phyloP scores from a whole-genome alignment of 2,113 vertebrate genomes.

The Tichodroma muraria region DNA sequence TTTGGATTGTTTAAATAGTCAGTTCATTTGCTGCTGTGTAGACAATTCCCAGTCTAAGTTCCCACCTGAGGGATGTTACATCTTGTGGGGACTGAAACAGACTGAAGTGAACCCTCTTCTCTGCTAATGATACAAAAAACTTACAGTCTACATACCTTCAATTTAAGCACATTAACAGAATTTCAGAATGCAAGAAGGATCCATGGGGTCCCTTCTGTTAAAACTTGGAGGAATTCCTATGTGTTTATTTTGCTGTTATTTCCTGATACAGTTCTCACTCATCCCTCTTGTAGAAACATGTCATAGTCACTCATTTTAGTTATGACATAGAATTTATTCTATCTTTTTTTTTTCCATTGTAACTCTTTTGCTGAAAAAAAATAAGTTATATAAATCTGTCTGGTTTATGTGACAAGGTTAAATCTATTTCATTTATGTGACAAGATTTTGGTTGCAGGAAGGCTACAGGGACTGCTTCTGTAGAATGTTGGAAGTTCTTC shows the following conservation, averaged over 20 bases:
- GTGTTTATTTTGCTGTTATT: background rate
- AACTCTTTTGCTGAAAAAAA: background rate
- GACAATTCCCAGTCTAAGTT: background rate
- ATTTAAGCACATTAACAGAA: background rate
- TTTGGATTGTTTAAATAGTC: background rate
- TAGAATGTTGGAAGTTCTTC: background rate
- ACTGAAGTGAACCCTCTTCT: background rate
- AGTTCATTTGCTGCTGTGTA: background rate
- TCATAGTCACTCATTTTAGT: background rate
- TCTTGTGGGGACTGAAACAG: fast-evolving
- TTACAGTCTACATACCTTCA: no score
- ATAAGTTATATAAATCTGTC: background rate
- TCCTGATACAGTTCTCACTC: background rate
- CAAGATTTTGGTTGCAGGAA: background rate
- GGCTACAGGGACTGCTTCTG: background rate
- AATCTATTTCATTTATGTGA: background rate
- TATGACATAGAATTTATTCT: background rate
- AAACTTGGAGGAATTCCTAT: background rate
- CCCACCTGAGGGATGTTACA: background rate
- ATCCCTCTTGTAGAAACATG: background rate
- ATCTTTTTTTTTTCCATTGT: background rate
- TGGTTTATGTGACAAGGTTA: background rate
- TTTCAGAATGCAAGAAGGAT: background rate
- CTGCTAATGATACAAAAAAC: background rate
- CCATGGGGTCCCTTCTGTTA: fast-evolving